A percentile compares a stretch with the other conserved stretches of the same genome.
phyloP scores from a whole-genome alignment of 2,797 vertebrate species.

The Smutsia gigantea region DNA sequence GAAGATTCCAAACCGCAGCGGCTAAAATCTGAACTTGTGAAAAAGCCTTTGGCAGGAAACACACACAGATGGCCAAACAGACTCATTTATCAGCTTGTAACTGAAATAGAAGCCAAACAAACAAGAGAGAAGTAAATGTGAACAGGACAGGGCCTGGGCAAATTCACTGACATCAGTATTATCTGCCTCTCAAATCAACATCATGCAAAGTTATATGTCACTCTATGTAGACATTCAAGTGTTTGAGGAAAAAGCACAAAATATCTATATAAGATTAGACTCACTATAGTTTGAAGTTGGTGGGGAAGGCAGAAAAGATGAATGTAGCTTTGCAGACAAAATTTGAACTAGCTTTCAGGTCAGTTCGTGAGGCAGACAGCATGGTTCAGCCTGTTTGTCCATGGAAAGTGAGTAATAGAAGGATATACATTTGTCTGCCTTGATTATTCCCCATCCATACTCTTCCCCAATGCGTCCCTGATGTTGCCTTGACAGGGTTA shows the following conservation, averaged over 20 bases:
- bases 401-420: neutral
- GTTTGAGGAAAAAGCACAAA: neutral
- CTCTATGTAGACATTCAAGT: neutral
- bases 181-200: too few relatives aligned
- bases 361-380: accelerated
- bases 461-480: neutral
- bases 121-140: neutral
- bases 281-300: neutral
- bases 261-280: neutral
- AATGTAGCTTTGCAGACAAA: neutral
- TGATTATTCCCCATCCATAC: neutral
- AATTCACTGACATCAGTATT: neutral
- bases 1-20: neutral
- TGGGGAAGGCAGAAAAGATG: neutral
- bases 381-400: neutral
- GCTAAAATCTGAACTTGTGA: neutral
- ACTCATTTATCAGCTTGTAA: slow-evolving; percentile 3
- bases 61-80: slow-evolving; percentile 33
- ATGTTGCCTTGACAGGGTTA: neutral
- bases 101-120: slow-evolving; percentile 10
- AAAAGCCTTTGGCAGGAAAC: slow-evolving; percentile 27
- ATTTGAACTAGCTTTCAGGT: neutral
- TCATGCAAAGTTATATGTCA: neutral
- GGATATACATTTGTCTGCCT: neutral
- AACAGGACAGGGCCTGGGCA: neutral